Evolutionary conservation across 2,888 invertebrate genomes (phyloP).

Genomic region (Synergus gifuensis): DNA sequence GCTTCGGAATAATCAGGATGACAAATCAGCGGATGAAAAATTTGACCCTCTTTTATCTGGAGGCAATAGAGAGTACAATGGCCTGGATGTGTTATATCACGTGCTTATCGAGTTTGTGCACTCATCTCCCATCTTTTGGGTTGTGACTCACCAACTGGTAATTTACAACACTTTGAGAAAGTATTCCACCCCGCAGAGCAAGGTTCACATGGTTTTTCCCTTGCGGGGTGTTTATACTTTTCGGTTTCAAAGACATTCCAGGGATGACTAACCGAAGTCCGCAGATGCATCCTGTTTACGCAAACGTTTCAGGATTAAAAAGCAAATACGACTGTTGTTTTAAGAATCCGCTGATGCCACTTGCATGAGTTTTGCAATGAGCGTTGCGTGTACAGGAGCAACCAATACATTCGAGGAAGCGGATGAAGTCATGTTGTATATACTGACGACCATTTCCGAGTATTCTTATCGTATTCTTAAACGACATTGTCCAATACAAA

Average conservation of each 20-base stretch:
- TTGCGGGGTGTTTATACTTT: background rate
- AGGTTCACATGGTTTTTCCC: background rate
- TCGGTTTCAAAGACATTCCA: background rate
- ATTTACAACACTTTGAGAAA: slow-evolving; percentile 6
- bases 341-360: slow-evolving; percentile 11
- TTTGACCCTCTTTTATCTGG: background rate
- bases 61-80: background rate
- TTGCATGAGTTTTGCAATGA: slow-evolving; percentile 7
- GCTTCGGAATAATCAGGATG: background rate
- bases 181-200: slow-evolving; percentile 3
- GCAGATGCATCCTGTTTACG: slow-evolving; percentile 8
- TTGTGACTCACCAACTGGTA: slow-evolving; percentile 21
- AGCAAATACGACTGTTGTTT: background rate
- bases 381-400: background rate
- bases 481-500: background rate
- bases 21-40: background rate
- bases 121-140: background rate
- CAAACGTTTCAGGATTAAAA: slow-evolving; percentile 4
- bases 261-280: background rate
- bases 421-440: background rate
- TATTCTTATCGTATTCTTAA: slow-evolving; percentile 2
- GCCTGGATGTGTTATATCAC: background rate
- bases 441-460: slow-evolving; percentile 7
- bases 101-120: background rate
- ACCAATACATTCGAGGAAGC: slow-evolving; percentile 9